Conservation (phyloP, 2,888 invertebrate genomes). For the Merodon equestris region DNA sequence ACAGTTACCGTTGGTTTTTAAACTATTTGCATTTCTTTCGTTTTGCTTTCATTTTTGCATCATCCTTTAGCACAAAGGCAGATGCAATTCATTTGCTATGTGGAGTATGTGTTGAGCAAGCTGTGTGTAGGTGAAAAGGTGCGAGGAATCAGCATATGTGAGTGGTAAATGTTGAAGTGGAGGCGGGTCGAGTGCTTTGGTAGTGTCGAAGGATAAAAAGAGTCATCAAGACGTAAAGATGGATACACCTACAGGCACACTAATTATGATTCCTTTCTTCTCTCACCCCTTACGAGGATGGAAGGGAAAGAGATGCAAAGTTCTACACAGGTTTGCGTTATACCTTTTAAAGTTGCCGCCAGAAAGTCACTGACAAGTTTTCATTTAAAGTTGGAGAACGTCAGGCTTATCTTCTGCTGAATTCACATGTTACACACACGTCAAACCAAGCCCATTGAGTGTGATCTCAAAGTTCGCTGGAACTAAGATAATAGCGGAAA, state of each 20-base stretch:
- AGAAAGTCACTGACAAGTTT: constrained; percentile 16
- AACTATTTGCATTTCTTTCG: too few species aligned
- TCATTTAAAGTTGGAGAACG: constrained; percentile 38
- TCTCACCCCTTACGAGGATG: background rate
- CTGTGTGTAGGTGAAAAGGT: constrained; percentile 7
- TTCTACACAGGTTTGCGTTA: constrained; percentile 45
- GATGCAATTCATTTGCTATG: too few species aligned
- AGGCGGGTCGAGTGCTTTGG: constrained; percentile 25
- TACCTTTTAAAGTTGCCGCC: constrained; percentile 8
- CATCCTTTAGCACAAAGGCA: too few species aligned
- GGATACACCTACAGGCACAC: constrained; percentile 53
- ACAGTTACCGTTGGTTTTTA: too few species aligned
- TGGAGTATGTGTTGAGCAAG: background rate
- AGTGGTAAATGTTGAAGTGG: background rate
- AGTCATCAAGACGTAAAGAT: constrained; percentile 57
- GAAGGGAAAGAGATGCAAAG: too few species aligned
- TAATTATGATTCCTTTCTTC: constrained; percentile 50
- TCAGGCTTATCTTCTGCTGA: constrained; percentile 35
- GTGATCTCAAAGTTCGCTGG: too few species aligned
- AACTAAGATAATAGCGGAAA: too few species aligned
- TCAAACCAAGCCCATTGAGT: background rate
- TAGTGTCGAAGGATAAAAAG: constrained; percentile 51
- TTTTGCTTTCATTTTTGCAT: too few species aligned
- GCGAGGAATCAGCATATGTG: constrained; percentile 36
- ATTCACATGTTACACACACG: constrained; percentile 36